phyloP scores from a whole-genome alignment of 2,888 invertebrate genomes.

The Meta bourneti region DNA sequence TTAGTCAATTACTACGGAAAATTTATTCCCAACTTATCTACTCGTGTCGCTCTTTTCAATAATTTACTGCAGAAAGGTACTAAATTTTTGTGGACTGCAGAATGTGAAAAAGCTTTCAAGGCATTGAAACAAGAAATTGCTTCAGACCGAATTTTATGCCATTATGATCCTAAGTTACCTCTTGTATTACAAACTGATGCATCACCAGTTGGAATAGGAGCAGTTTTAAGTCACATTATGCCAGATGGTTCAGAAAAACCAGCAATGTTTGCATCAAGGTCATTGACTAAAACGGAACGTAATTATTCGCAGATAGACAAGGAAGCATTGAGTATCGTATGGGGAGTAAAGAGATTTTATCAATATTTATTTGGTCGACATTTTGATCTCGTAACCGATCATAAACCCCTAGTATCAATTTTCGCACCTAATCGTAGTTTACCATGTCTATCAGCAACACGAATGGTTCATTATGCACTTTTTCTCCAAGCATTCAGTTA shows the following conservation, averaged over 20 bases:
- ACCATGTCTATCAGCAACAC: constrained; percentile 62
- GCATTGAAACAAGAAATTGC: constrained; percentile 52
- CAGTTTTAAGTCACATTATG: constrained; percentile 79
- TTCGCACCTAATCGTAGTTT: constrained; percentile 62
- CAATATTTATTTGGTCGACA: constrained; percentile 65
- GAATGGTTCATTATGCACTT: constrained; percentile 64
- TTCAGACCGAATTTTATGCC: constrained; percentile 77
- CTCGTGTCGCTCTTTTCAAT: constrained; percentile 52
- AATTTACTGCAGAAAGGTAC: constrained; percentile 51
- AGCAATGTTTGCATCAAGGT: constrained; percentile 80
- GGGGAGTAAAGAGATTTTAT: constrained; percentile 79
- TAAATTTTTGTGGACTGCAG: constrained; percentile 58
- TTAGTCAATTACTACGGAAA: constrained; percentile 60
- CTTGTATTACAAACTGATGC: constrained; percentile 80
- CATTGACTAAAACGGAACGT: constrained; percentile 79
- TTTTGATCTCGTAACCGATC: constrained; percentile 76
- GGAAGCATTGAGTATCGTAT: constrained; percentile 80
- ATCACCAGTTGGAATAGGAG: constrained; percentile 79
- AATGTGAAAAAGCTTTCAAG: constrained; percentile 58
- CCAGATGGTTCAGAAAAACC: constrained; percentile 80
- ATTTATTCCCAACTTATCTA: constrained; percentile 59
- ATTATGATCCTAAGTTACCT: constrained; percentile 78
- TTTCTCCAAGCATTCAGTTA: constrained; percentile 64
- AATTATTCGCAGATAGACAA: constrained; percentile 80
- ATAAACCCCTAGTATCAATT: constrained; percentile 63